phyloP scores from a whole-genome alignment of 1,140 invertebrate genomes.

The Propsilocerus akamusi region DNA sequence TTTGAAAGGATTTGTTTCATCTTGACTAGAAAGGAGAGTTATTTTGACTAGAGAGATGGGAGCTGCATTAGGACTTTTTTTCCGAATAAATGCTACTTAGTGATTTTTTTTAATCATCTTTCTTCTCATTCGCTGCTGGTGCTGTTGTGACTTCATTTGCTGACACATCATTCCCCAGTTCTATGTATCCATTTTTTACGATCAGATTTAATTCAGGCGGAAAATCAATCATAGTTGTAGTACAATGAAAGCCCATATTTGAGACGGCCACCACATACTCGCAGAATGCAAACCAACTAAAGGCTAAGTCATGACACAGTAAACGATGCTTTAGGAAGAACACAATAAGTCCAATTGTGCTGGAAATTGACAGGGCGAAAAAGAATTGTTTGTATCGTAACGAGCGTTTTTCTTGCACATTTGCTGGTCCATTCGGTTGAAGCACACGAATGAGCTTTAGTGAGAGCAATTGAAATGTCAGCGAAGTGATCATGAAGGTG shows the following conservation, averaged over 20 bases:
- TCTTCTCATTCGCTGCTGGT: neutral
- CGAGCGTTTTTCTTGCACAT: constrained; percentile 20
- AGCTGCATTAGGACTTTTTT: too few species aligned
- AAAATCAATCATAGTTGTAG: constrained; percentile 62
- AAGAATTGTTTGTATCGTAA: constrained; percentile 53
- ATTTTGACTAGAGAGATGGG: too few species aligned
- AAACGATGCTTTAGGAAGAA: constrained; percentile 78
- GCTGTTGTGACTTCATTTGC: neutral
- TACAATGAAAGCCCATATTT: constrained; percentile 82
- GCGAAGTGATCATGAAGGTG: constrained; percentile 71
- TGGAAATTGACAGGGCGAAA: constrained; percentile 52
- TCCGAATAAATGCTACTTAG: neutral
- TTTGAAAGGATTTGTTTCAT: too few species aligned
- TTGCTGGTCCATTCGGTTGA: constrained; percentile 21
- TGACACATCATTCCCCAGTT: too few species aligned
- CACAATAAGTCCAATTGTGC: constrained; percentile 60
- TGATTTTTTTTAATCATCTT: neutral
- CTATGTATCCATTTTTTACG: too few species aligned
- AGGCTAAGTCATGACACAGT: constrained; percentile 78
- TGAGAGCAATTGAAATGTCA: constrained; percentile 58
- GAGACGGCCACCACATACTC: constrained; percentile 78
- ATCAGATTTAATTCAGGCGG: constrained; percentile 36
- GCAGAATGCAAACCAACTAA: constrained; percentile 83
- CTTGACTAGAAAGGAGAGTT: too few species aligned
- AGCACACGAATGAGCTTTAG: constrained; percentile 19